Conservation (phyloP, 2,113 vertebrate genomes). For the Fukomys damarensis region DNA sequence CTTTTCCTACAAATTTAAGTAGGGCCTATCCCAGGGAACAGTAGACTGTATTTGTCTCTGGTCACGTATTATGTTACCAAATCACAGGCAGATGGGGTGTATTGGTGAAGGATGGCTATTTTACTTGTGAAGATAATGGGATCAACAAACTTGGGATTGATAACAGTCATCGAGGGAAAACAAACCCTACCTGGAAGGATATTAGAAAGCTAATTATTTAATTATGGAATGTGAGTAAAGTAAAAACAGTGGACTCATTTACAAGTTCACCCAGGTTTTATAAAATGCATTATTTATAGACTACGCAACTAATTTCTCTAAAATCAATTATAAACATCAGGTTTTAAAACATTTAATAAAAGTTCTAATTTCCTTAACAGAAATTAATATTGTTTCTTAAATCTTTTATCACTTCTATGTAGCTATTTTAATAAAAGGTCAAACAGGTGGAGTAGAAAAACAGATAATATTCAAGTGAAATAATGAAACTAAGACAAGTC, state of each 20-base stretch:
- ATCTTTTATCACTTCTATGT: constrained; percentile 4
- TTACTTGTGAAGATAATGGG: neutral
- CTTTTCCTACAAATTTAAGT: neutral
- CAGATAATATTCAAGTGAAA: neutral
- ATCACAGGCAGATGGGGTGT: neutral
- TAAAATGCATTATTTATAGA: neutral
- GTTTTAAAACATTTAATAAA: neutral
- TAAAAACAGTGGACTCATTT: neutral
- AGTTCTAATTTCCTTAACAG: neutral
- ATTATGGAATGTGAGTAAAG: neutral
- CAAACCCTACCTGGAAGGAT: neutral
- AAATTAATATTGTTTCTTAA: neutral
- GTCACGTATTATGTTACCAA: neutral
- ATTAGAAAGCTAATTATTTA: neutral
- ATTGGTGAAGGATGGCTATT: neutral
- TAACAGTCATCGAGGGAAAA: neutral
- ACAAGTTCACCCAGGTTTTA: neutral
- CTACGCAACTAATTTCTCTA: neutral
- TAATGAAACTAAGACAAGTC: neutral
- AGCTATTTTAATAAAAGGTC: neutral
- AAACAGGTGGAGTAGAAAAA: neutral
- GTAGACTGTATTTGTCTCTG: neutral
- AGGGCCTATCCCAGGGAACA: neutral
- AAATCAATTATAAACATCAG: neutral
- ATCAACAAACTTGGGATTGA: neutral